Evolutionary conservation across 2,113 vertebrate species (phyloP).

Genomic region (Sardina pilchardus): DNA sequence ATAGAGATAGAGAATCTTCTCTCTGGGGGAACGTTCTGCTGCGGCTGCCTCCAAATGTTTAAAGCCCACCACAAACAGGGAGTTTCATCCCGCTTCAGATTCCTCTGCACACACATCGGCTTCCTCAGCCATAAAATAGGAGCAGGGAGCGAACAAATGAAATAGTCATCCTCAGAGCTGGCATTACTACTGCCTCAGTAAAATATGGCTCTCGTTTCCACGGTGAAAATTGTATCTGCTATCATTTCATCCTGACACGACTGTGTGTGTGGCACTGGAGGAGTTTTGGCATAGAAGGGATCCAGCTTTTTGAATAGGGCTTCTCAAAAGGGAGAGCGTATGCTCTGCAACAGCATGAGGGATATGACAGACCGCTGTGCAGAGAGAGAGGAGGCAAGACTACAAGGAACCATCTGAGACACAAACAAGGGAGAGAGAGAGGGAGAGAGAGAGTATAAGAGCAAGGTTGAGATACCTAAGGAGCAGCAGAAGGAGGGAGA

Average conservation of each 20-base stretch:
- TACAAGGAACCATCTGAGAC: not conserved
- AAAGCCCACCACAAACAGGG: not conserved
- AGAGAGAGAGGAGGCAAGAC: too few species aligned
- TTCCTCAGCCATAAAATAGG: not conserved
- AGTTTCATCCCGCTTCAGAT: not conserved
- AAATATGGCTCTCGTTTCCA: not conserved
- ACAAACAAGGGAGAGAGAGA: not conserved
- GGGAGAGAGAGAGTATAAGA: not conserved
- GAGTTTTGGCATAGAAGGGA: not conserved
- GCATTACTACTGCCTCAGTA: not conserved
- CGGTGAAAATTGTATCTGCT: not conserved
- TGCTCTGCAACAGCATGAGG: not conserved
- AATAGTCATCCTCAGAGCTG: not conserved
- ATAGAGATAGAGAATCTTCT: not conserved
- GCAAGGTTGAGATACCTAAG: too few species aligned
- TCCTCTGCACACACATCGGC: not conserved
- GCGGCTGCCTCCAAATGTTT: too few species aligned
- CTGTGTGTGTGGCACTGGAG: not conserved
- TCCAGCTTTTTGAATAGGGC: not conserved
- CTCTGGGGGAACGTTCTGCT: not conserved
- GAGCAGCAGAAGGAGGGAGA: too few species aligned
- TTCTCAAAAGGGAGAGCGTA: not conserved
- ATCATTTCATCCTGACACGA: not conserved
- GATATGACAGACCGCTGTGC: not conserved
- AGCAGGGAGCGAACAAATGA: not conserved